These are phyloP conservation scores for Ginglymostoma cirratum DNA, from an alignment of 2,113 vertebrate genomes.

Conservation along the genomic window DNA sequence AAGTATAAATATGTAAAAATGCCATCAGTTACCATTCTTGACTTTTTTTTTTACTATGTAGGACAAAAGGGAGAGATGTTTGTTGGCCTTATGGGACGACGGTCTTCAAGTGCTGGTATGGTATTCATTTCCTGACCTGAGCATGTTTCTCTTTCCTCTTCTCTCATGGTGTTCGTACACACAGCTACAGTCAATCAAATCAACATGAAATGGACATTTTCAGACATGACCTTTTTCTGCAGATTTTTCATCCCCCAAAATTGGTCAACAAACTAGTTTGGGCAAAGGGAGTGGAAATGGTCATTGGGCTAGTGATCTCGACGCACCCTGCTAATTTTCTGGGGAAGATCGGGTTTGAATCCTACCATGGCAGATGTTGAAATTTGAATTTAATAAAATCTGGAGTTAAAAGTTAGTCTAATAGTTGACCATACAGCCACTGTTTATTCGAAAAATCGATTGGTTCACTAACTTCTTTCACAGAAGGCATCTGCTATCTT, in stretches of 20 bases:
- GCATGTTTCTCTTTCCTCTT: not conserved
- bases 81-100: conserved; percentile 59
- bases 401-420: no score
- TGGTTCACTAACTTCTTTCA: no score
- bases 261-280: no score
- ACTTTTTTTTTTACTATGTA: conserved; percentile 39
- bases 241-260: not conserved
- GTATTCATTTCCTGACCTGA: not conserved
- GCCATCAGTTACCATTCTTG: not conserved
- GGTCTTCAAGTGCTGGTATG: conserved; percentile 51
- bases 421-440: no score
- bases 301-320: no score
- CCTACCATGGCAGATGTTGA: no score
- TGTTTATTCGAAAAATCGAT: no score
- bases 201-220: not conserved
- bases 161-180: not conserved
- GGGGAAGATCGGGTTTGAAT: no score
- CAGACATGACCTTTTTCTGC: not conserved
- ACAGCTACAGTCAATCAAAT: not conserved
- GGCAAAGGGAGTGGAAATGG: no score
- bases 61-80: conserved; percentile 55
- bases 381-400: no score
- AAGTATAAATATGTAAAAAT: not conserved
- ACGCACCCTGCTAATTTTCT: no score
- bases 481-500: no score